phyloP scores from a whole-genome alignment of 2,888 invertebrate genomes.

The Neria commutata region DNA sequence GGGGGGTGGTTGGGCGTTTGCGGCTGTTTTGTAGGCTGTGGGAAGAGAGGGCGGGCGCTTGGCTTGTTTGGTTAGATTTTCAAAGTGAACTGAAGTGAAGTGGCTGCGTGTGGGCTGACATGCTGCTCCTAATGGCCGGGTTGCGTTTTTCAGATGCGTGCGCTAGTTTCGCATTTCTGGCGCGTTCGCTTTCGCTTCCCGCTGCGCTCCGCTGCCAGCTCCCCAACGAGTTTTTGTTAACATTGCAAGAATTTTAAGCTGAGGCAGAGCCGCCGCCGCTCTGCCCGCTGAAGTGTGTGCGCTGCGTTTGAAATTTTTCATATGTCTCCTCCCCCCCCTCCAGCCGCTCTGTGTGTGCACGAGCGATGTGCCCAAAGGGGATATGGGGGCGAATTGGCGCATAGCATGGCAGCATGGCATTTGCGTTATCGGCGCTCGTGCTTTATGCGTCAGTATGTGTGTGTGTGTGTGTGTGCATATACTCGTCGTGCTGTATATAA shows the following conservation, averaged over 20 bases:
- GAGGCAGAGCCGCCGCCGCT: too few species aligned
- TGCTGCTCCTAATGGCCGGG: slow-evolving; percentile 35
- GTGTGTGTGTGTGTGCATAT: not conserved
- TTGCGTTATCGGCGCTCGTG: not conserved
- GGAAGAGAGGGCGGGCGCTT: too few species aligned
- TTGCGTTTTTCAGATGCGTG: slow-evolving; percentile 41
- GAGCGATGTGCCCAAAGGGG: not conserved
- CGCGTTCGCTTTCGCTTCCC: slow-evolving; percentile 3
- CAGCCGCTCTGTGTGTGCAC: too few species aligned
- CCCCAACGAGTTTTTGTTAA: slow-evolving; percentile 20
- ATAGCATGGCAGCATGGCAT: too few species aligned
- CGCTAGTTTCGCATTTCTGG: slow-evolving; percentile 34
- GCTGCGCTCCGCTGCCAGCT: too few species aligned
- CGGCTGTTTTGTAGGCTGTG: too few species aligned
- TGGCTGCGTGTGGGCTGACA: slow-evolving; percentile 1
- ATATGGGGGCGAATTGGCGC: too few species aligned
- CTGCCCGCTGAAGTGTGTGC: too few species aligned
- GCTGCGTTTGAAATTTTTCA: slow-evolving; percentile 7
- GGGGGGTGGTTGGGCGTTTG: not conserved
- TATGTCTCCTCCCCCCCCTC: too few species aligned
- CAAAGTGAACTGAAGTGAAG: too few species aligned
- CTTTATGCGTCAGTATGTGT: not conserved
- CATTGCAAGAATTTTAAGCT: slow-evolving; percentile 25
- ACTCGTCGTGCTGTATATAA: not conserved
- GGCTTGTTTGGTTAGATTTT: too few species aligned